Evolutionary conservation across 2,888 invertebrate species (phyloP).

Genomic region (Yponomeuta malinellus): DNA sequence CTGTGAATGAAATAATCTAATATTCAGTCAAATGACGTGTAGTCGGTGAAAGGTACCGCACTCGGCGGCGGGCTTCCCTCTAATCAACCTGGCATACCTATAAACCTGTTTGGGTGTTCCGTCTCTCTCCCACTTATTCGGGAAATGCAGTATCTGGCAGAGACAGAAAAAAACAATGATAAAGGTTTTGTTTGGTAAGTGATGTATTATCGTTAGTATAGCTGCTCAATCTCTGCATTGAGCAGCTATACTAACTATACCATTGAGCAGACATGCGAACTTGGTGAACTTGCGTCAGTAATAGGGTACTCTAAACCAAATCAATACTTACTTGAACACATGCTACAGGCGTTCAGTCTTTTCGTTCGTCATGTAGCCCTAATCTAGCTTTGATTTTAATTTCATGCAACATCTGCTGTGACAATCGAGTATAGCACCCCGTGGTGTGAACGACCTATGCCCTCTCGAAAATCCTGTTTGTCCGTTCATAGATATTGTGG

Average conservation of each 20-base stretch:
- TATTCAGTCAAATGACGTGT: background rate
- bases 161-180: background rate
- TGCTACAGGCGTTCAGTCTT: background rate
- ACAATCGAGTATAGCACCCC: background rate
- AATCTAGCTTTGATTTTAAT: constrained; percentile 2
- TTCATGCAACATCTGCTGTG: background rate
- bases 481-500: no score
- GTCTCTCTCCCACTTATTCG: background rate
- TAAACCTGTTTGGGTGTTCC: background rate
- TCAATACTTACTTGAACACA: background rate
- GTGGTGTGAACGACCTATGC: background rate
- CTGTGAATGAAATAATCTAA: background rate
- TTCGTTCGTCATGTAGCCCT: background rate
- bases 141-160: background rate
- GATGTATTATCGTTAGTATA: no score
- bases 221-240: no score
- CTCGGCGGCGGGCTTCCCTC: background rate
- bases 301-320: background rate
- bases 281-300: background rate
- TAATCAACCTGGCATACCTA: background rate
- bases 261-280: no score
- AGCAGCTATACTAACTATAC: no score
- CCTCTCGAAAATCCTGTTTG: background rate
- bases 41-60: background rate
- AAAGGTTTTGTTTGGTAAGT: background rate